A percentile compares a stretch with the other conserved stretches of the same genome.
Conservation (phyloP, 2,113 vertebrate species). For the Andinoacara biseriatus region DNA sequence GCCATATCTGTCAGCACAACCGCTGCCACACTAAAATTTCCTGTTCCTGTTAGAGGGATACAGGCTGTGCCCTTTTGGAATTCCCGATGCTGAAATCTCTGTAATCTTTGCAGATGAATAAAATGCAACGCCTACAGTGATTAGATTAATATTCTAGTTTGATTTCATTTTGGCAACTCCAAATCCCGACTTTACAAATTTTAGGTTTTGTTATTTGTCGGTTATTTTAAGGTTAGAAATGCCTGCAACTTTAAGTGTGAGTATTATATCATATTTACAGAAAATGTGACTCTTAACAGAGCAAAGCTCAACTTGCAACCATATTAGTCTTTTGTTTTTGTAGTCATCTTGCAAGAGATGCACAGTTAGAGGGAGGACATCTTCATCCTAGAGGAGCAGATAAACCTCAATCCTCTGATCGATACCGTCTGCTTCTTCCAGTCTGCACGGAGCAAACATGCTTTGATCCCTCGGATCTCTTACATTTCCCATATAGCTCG, state of each 20-base stretch:
- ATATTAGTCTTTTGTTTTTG: background rate
- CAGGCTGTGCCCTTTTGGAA: background rate
- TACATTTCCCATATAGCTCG: conserved; percentile 46
- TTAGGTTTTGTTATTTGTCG: background rate
- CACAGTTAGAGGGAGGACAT: background rate
- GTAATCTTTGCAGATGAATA: background rate
- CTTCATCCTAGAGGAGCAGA: conserved; percentile 25
- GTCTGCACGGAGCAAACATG: conserved; percentile 46
- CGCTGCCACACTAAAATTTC: background rate
- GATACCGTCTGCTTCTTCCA: conserved; percentile 35
- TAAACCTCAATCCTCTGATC: conserved; percentile 48
- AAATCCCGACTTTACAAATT: background rate
- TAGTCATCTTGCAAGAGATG: background rate
- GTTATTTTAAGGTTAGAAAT: no score
- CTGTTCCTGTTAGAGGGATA: background rate
- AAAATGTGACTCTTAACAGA: background rate
- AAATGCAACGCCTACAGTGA: background rate
- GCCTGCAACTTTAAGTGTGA: no score
- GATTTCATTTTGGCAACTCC: background rate
- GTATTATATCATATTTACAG: background rate
- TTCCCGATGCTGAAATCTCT: no score
- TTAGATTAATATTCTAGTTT: no score
- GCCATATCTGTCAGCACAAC: conserved; percentile 15
- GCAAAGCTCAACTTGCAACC: background rate
- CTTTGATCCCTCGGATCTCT: conserved; percentile 64